Evolutionary conservation across 2,797 vertebrate species (phyloP).

Genomic region (Peromyscus melanophrys): DNA sequence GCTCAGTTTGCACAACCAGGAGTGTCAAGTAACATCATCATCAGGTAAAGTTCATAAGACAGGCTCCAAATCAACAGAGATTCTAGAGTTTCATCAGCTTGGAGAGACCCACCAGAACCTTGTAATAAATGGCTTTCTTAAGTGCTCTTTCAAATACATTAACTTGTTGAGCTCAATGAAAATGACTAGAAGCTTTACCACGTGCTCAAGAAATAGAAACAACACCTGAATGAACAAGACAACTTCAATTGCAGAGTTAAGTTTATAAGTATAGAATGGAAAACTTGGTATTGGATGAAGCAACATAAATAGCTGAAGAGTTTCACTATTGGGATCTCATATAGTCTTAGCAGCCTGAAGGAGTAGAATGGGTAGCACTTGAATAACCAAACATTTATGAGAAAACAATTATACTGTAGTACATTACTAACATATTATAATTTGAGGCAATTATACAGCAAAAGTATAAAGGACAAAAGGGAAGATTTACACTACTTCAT

Average conservation of each 20-base stretch:
- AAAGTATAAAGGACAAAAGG: conserved; percentile 63
- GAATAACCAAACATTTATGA: conserved; percentile 71
- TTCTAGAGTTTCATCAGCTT: conserved; percentile 70
- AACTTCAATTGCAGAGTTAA: conserved; percentile 42
- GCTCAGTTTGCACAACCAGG: conserved; percentile 53
- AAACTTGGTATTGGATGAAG: conserved; percentile 32
- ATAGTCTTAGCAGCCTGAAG: conserved; percentile 41
- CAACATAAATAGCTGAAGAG: conserved; percentile 59
- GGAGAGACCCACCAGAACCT: conserved; percentile 57
- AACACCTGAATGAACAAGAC: conserved; percentile 39
- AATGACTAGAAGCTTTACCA: conserved; percentile 52
- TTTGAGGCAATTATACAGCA: conserved; percentile 44
- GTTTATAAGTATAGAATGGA: conserved; percentile 46
- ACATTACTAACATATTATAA: not conserved
- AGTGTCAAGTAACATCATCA: conserved; percentile 57
- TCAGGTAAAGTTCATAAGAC: conserved; percentile 48
- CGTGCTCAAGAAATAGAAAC: conserved; percentile 38
- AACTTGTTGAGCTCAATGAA: conserved; percentile 42
- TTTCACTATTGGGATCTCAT: conserved; percentile 62
- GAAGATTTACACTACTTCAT: not conserved
- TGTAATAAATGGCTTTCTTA: conserved; percentile 40
- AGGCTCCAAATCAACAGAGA: conserved; percentile 67
- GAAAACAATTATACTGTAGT: conserved; percentile 46
- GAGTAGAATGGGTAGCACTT: conserved; percentile 59
- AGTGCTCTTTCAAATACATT: conserved; percentile 54